Evolutionary conservation across 2,888 invertebrate genomes (phyloP), one percentile per base, ranked within the genome.

Genomic region (Asteroscopus sphinx): DNA sequence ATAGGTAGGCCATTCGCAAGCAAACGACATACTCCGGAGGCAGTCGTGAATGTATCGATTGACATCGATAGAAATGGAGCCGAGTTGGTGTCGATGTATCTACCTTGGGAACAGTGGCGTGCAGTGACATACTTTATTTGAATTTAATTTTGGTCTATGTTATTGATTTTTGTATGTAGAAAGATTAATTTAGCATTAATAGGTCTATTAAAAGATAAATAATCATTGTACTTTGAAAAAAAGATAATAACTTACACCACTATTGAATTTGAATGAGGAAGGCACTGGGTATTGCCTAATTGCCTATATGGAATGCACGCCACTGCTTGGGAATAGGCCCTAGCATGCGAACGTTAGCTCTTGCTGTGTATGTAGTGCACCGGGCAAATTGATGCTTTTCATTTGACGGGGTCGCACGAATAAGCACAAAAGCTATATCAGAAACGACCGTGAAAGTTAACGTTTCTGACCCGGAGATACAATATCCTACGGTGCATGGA

Each of bases 361-460:
- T 52, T 25, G 30, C 44, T 41, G 35, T 21, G 45, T 37, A 58
- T 61, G 30, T 46, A 55, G 64, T 66, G 70, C 70, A 73, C 65
- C 63, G 65, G 66, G 66, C 56, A 77, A 84, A 82, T 80, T 80
- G 76, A 83, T 80, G 79, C 68, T 65, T 72, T 68, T 79, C 78
- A 82, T 82, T 80, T 77, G 79, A 76, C 64, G 73, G 77, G 79
- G 74, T 79, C 78, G 75, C 70, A 79, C 76, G 75, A 82, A 77
- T 71, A 69, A 73, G 77, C 69, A 80, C 81, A 78, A 82, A 82
- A 80, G 79, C 76, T 68, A 74, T 81, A 83, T 83, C 78, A 76
- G 80, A 81, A 83, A 83, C 81, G 81, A 83, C 77, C 80, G 88
- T 85, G 89, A 89, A 90, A 90, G 89, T 85, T 78, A 80, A 77